These are phyloP conservation scores for Tapirus indicus DNA, from an alignment of 2,797 vertebrate genomes.

Conservation along the genomic window DNA sequence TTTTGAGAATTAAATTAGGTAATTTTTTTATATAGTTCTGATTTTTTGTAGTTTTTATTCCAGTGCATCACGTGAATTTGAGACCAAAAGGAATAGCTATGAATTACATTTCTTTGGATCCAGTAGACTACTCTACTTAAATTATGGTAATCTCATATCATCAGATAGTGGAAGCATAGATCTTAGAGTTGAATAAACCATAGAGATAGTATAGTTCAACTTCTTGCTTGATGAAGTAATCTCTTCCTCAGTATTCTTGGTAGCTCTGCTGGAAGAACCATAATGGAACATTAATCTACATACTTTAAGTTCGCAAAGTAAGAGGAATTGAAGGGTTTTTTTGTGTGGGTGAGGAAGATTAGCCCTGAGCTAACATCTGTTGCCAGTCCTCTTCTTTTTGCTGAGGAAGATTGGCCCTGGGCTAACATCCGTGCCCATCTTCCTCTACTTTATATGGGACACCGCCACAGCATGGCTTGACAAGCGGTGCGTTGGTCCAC, in stretches of 20 bases:
- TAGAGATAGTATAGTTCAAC: neutral
- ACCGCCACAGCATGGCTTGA: no score
- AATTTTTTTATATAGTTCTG: neutral
- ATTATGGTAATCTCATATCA: neutral
- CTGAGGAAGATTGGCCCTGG: no score
- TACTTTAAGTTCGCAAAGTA: neutral
- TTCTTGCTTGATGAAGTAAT: neutral
- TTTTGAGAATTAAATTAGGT: conserved; percentile 8
- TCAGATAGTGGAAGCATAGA: neutral
- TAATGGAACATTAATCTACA: neutral
- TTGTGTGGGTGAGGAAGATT: no score
- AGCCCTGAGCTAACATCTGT: no score
- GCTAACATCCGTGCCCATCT: no score
- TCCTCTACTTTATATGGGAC: no score
- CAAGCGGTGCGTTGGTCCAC: no score
- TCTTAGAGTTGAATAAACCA: neutral
- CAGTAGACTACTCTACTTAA: neutral
- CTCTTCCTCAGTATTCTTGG: neutral
- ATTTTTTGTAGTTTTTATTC: neutral
- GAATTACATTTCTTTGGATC: neutral
- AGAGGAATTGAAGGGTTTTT: no score
- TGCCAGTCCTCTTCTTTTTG: no score
- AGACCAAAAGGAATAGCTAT: neutral
- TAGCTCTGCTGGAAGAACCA: neutral
- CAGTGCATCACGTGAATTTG: neutral